Evolutionary conservation across 2,797 vertebrate species (phyloP).

Genomic region (Pantherophis vulpinus): DNA sequence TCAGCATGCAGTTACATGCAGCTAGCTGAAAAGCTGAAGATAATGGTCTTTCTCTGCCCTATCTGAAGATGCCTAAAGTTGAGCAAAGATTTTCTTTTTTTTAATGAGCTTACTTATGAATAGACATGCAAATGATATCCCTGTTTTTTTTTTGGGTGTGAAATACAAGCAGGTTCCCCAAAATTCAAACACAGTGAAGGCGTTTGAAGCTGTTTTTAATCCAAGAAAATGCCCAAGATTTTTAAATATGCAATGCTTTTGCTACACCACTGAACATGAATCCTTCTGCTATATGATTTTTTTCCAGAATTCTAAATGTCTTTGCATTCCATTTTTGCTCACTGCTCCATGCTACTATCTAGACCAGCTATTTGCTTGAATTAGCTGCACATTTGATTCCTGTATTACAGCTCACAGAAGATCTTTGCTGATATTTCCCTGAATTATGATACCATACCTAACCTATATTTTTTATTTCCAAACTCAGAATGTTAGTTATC

Average conservation of each 20-base stretch:
- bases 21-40: background rate
- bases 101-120: background rate
- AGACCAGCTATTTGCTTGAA: background rate
- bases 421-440: background rate
- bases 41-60: background rate
- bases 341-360: background rate
- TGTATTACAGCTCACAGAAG: background rate
- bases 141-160: background rate
- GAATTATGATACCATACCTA: background rate
- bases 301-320: background rate
- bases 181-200: background rate
- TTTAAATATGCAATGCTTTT: background rate
- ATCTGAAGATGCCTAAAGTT: background rate
- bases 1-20: background rate
- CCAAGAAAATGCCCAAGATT: background rate
- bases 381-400: background rate
- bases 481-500: background rate
- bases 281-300: background rate
- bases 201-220: background rate
- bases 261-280: background rate
- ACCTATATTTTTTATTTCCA: background rate
- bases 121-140: background rate
- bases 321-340: background rate
- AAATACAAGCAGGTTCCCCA: background rate
- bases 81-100: background rate